A percentile compares a stretch with the other conserved stretches of the same genome.
Evolutionary conservation across 2,797 vertebrate species (phyloP).

Genomic region (Rhyacichthys aspro): DNA sequence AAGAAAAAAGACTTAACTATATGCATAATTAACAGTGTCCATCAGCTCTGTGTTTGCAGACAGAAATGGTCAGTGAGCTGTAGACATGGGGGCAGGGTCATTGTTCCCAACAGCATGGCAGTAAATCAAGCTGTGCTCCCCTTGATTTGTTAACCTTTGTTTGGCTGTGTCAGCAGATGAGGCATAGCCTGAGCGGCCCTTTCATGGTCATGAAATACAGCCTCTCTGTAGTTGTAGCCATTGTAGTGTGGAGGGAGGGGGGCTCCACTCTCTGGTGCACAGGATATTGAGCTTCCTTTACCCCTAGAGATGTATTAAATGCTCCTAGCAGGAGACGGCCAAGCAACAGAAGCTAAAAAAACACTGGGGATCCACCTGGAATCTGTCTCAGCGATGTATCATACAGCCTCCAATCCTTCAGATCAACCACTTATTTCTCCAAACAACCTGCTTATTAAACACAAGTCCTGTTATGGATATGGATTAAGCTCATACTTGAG

Average conservation of each 20-base stretch:
- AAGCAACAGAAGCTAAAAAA: constrained; percentile 38
- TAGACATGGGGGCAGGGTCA: constrained; percentile 42
- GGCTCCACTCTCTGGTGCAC: constrained; percentile 31
- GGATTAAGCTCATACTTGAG: constrained; percentile 28
- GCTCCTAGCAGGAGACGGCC: constrained; percentile 44
- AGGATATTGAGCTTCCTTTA: constrained; percentile 73
- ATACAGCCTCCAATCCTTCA: constrained; percentile 33
- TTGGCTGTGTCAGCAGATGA: constrained; percentile 75
- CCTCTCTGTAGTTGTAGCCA: constrained; percentile 46
- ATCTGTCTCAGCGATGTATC: constrained; percentile 24
- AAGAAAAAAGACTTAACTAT: constrained; percentile 27
- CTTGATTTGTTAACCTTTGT: constrained; percentile 82
- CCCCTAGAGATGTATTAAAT: constrained; percentile 58
- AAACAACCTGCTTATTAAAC: constrained; percentile 53
- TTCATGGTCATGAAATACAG: constrained; percentile 68
- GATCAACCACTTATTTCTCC: constrained; percentile 38
- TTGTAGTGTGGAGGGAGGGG: constrained; percentile 17
- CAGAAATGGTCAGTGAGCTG: constrained; percentile 32
- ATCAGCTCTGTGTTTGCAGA: constrained; percentile 30
- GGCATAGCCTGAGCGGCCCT: constrained; percentile 54
- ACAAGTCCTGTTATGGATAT: constrained; percentile 44
- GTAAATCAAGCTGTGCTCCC: constrained; percentile 68
- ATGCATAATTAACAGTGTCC: constrained; percentile 25
- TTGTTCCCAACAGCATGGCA: constrained; percentile 53
- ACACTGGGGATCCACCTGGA: constrained; percentile 32